Conservation (phyloP, 1,140 invertebrate genomes). For the Andricus grossulariae region DNA sequence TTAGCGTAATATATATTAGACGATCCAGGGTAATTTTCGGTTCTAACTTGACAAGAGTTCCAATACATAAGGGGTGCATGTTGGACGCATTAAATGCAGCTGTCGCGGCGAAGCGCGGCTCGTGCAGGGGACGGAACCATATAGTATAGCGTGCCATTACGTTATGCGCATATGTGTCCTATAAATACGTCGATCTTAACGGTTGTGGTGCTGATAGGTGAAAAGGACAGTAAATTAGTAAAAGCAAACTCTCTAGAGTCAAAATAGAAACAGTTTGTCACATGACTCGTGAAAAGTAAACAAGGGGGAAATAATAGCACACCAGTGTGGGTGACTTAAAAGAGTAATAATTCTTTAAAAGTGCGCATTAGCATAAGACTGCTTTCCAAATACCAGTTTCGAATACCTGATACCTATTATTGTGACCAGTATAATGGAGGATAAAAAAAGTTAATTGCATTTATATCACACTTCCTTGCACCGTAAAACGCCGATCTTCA, state of each 20-base stretch:
- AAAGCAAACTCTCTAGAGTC: conserved; percentile 18
- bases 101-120: conserved; percentile 53
- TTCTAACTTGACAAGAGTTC: conserved; percentile 42
- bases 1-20: background rate
- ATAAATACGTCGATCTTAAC: conserved; percentile 72
- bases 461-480: too few species aligned
- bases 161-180: conserved; percentile 72
- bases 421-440: too few species aligned
- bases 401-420: too few species aligned
- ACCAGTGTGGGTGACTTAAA: too few species aligned
- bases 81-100: conserved; percentile 72
- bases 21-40: background rate
- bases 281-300: too few species aligned
- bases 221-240: conserved; percentile 40
- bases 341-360: too few species aligned
- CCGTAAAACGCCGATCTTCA: too few species aligned
- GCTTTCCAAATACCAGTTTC: too few species aligned
- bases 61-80: conserved; percentile 54
- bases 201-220: conserved; percentile 58
- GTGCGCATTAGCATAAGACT: too few species aligned
- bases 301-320: too few species aligned
- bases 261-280: background rate
- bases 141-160: conserved; percentile 56
- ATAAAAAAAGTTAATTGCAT: too few species aligned
- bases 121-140: conserved; percentile 62